Evolutionary conservation across 1,140 invertebrate species (phyloP).

Genomic region (Solen grandis): DNA sequence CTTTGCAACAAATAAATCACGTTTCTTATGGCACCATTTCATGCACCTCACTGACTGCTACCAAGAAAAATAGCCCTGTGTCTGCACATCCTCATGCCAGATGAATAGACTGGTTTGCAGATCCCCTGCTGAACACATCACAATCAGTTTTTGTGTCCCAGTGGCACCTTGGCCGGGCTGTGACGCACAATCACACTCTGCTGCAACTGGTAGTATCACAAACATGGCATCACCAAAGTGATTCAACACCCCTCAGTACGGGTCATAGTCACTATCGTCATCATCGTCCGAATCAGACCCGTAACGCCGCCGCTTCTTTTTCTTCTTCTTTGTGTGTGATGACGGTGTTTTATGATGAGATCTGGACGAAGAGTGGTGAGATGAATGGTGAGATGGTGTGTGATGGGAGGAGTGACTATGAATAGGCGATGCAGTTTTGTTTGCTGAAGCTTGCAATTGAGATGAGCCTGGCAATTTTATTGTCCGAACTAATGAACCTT

Average conservation of each 20-base stretch:
- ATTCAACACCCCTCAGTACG: constrained; percentile 16
- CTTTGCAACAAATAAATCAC: too few species aligned
- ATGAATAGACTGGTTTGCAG: neutral
- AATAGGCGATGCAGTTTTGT: constrained; percentile 36
- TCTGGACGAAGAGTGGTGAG: constrained; percentile 21
- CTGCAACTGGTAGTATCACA: constrained; percentile 36
- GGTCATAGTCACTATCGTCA: constrained; percentile 76
- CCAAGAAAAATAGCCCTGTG: too few species aligned
- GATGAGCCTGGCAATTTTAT: constrained; percentile 48
- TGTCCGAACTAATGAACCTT: constrained; percentile 54
- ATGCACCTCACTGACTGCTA: too few species aligned
- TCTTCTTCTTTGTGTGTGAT: constrained; percentile 67
- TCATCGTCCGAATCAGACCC: constrained; percentile 68
- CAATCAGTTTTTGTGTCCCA: constrained; percentile 8
- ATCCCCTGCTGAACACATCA: neutral
- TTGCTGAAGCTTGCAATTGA: constrained; percentile 43
- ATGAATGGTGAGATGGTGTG: constrained; percentile 10
- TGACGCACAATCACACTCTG: constrained; percentile 15
- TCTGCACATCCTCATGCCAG: neutral
- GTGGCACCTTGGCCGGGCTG: constrained; percentile 7
- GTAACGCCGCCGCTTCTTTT: constrained; percentile 68
- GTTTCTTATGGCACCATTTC: too few species aligned
- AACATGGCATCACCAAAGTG: neutral
- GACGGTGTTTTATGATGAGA: constrained; percentile 30
- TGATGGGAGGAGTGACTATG: constrained; percentile 42